phyloP scores from a whole-genome alignment of 2,113 vertebrate species.

The Silurus glanis region DNA sequence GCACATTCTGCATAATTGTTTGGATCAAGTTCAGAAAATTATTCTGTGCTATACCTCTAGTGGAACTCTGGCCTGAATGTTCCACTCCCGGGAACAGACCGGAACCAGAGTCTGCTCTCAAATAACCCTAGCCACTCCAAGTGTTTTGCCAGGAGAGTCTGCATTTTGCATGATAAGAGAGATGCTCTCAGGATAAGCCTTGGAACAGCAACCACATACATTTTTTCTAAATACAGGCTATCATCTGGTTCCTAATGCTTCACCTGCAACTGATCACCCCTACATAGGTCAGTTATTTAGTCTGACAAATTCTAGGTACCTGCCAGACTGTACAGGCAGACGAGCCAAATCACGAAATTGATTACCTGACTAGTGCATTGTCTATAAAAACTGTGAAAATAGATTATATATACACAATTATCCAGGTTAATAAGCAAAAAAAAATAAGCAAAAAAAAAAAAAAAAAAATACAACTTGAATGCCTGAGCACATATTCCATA shows the following conservation, averaged over 20 bases:
- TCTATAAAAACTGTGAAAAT: neutral
- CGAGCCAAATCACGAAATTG: slow-evolving; percentile 79
- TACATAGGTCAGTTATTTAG: slow-evolving; percentile 80
- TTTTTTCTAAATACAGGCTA: slow-evolving; percentile 76
- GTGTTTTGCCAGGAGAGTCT: slow-evolving; percentile 53
- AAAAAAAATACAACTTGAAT: slow-evolving; percentile 61
- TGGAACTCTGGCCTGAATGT: neutral
- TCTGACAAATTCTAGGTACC: slow-evolving; percentile 75
- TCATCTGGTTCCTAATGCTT: slow-evolving; percentile 70
- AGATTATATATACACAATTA: slow-evolving; percentile 8
- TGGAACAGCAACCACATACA: slow-evolving; percentile 72
- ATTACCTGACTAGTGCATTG: slow-evolving; percentile 78
- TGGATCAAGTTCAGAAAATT: neutral
- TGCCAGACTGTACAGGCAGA: slow-evolving; percentile 74
- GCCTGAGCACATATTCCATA: neutral
- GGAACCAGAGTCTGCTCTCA: slow-evolving; percentile 10
- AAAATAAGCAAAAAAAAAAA: slow-evolving; percentile 64
- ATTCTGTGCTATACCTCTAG: neutral
- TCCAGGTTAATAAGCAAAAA: slow-evolving; percentile 65
- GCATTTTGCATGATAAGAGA: slow-evolving; percentile 60
- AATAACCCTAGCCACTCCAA: slow-evolving; percentile 64
- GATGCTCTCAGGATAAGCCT: slow-evolving; percentile 66
- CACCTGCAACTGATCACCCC: slow-evolving; percentile 70
- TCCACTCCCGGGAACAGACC: neutral
- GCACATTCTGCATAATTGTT: neutral